Conservation (phyloP, 2,797 vertebrate species). For the Helicolenus hilgendorfi region DNA sequence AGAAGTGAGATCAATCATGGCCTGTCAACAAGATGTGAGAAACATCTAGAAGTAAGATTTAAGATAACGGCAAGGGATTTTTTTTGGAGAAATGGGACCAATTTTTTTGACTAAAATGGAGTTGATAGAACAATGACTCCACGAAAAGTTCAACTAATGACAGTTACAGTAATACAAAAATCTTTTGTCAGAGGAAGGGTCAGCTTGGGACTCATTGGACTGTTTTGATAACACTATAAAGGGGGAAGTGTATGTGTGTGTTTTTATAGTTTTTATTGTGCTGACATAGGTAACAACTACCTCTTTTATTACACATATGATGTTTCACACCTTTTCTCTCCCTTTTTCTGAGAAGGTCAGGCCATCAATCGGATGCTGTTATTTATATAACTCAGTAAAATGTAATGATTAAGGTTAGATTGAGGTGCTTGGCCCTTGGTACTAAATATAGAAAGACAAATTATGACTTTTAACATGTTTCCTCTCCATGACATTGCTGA, state of each 20-base stretch:
- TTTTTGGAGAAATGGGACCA: neutral
- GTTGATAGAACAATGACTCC: neutral
- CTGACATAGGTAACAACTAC: neutral
- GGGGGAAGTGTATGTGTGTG: neutral
- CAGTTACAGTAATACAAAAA: neutral
- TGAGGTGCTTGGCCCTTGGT: neutral
- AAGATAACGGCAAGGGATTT: neutral
- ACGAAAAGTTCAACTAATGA: neutral
- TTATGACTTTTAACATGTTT: neutral
- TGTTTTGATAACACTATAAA: neutral
- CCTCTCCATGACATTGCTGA: neutral
- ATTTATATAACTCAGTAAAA: neutral
- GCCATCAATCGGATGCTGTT: neutral
- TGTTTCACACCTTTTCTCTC: too few relatives aligned
- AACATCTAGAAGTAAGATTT: neutral
- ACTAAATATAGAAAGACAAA: neutral
- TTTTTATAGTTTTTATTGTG: neutral
- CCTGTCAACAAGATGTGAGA: neutral
- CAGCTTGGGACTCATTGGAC: neutral
- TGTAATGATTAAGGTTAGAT: neutral
- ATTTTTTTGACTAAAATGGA: neutral
- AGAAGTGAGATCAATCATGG: neutral
- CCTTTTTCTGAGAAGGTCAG: neutral
- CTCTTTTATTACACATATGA: neutral
- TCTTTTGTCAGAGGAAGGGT: neutral